Evolutionary conservation across 2,888 invertebrate species (phyloP), one percentile per base, ranked within the genome.

Genomic region (Lingula anatina): DNA sequence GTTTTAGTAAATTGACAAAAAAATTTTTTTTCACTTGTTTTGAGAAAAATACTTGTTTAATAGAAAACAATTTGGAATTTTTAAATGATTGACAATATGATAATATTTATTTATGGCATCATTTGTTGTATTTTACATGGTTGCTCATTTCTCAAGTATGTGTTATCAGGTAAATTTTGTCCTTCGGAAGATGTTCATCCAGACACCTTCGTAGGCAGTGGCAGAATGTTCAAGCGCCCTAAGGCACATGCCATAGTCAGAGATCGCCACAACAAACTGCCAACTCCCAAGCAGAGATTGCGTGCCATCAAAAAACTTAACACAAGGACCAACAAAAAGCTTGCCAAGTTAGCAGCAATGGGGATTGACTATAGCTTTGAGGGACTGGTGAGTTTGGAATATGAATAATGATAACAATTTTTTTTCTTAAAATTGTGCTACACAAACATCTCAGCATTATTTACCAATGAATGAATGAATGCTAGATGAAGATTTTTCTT

Each of bases 101-200:
- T n/a, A n/a, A n/a, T n/a, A n/a, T n/a, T n/a, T n/a, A n/a, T n/a
- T n/a, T n/a, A n/a, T n/a, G n/a, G n/a, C n/a, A n/a, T n/a, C n/a
- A n/a, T n/a, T n/a, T n/a, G n/a, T n/a, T n/a, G n/a, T n/a, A n/a
- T n/a, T n/a, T n/a, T n/a, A n/a, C n/a, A n/a, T n/a, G n/a, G n/a
- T n/a, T n/a, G n/a, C n/a, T n/a, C n/a, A n/a, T n/a, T n/a, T n/a
- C n/a, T n/a, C n/a, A n/a, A n/a, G n/a, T n/a, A n/a, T n/a, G n/a
- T n/a, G n/a, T 35, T 52, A 55, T 9, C 53, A 71, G 71, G 69
- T 57, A 51, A 64, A 40, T 62, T 59, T 47, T 35, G 67, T 15
- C 57, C 59, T 21, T n/a, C 46, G 12, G 54, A 56, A 5, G 59
- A 60, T 44, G 56, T 64, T 15, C 66, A 70, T 52, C 56, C 59